Conservation (phyloP, 2,797 vertebrate species). For the Schizothorax lantsangensis region DNA sequence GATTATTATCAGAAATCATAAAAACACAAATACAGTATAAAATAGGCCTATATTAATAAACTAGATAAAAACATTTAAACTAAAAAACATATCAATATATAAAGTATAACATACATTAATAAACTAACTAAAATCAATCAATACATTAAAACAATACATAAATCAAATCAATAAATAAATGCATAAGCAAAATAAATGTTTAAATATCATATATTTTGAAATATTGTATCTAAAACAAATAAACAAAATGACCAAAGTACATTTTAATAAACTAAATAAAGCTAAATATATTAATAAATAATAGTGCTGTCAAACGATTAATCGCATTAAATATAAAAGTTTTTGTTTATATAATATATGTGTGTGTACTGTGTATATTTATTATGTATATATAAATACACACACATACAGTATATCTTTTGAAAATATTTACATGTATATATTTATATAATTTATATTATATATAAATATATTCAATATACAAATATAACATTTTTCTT, state of each 20-base stretch:
- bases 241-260: not conserved
- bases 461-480: no score
- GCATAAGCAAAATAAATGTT: not conserved
- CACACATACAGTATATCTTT: no score
- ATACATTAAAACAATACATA: not conserved
- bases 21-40: not conserved
- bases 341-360: no score
- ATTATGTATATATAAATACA: no score
- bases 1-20: not conserved
- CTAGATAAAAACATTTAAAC: no score
- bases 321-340: no score
- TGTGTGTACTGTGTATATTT: no score
- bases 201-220: not conserved
- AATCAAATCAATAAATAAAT: not conserved
- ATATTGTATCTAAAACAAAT: not conserved
- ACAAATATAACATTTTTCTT: no score
- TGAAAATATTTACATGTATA: no score
- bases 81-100: not conserved
- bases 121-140: not conserved
- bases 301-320: no score
- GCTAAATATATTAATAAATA: not conserved
- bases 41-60: not conserved
- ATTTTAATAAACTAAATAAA: not conserved
- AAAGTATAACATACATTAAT: not conserved
- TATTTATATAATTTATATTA: no score